Evolutionary conservation across 2,797 vertebrate genomes (phyloP), one percentile per base, ranked within the genome.

Genomic region (Perdix hodgsoniae): DNA sequence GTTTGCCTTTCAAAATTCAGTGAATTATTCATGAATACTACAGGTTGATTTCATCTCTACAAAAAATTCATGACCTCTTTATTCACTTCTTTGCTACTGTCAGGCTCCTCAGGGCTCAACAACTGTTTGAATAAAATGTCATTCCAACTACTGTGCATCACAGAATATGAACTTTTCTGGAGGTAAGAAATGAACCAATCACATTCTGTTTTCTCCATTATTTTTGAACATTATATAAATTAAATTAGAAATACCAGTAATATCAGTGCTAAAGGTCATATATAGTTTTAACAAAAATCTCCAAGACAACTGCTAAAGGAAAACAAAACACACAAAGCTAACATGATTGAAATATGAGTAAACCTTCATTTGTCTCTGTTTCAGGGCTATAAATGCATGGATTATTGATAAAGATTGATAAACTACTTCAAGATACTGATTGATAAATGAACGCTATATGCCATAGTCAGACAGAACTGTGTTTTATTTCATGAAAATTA

Each of bases 11-110:
- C 92, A 93, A 93, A 95, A 80, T 75, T 63, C 66, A 70, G 56
- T 94, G 94, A 96, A 96, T 95, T 93, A 96, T 96, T 96, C 92
- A 95, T 96, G 64, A 95, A 73, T 39, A 73, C 60, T 78, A 75
- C 82, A 87, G 76, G 90, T 74, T 91, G 92, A 95, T 93, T 94
- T 91, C 39, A 67, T 87, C 50, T 52, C 81, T 67, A 59, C 7
- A 0, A 94, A 95, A 93, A 96, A 95, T 72, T 95, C 90, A 91
- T 77, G 84, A 93, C 82, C 79, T 93, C 90, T 95, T 93, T 91
- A 93, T 94, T 95, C 76, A 85, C 73, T 93, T 90, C 74, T 86
- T 85, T 87, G 59, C 44, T 91, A 72, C 86, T 91, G 83, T 86
- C 91, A 95, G 70, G 29, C 4, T 96, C 79, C 65, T 95, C 59